Base-by-base conservation (phyloP, 2,113 vertebrate genomes). In the Neodon shergylaensis region DNA sequence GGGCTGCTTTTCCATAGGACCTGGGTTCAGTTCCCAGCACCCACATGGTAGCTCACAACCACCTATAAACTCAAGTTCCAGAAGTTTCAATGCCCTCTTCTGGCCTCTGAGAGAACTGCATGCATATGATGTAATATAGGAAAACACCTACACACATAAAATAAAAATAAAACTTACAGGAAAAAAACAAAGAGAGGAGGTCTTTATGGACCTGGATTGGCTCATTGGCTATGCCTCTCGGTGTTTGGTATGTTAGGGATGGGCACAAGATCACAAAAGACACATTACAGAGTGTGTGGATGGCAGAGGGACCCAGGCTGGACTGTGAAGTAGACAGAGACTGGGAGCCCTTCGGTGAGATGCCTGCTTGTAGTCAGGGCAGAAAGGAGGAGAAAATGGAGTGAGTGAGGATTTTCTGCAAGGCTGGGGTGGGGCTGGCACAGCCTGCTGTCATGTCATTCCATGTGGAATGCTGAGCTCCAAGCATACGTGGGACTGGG, bases 211-310 rank as follows among this genome's bases (percentile, higher is more conserved):
- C 63, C 84, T 95, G 82, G 87, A 13, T 63, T 63, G 7, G 7
- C 74, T 95, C 73, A 49, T 58, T 91, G 85, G 72, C 81, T 95
- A 74, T 66, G 63, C 33, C 74, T 93, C 54, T 94, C 63, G 91
- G 82, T 73, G 94, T 54, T 49, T 22, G 79, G 77, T 84, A 74
- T 92, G 73, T 79, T 5, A 19, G 61, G 21, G 39, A 5, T 63
- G n/a, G 33, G 81, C 24, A 11, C 1, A 44, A 39, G 19, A 24
- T 14, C 39, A 39, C 24, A 9, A 47, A 54, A 36, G 70, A 39
- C 39, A 24, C 9, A 26, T 26, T 68, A 33, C 16, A 5, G 39
- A 44, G 31, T 0, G 0, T 6, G 47, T 26, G 72, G 92, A 86
- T 2, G 14, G 9, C 0, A 1, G 42, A 52, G 47, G 52, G 42